Evolutionary conservation across 2,113 vertebrate species (phyloP).

Genomic region (Diadophis punctatus): DNA sequence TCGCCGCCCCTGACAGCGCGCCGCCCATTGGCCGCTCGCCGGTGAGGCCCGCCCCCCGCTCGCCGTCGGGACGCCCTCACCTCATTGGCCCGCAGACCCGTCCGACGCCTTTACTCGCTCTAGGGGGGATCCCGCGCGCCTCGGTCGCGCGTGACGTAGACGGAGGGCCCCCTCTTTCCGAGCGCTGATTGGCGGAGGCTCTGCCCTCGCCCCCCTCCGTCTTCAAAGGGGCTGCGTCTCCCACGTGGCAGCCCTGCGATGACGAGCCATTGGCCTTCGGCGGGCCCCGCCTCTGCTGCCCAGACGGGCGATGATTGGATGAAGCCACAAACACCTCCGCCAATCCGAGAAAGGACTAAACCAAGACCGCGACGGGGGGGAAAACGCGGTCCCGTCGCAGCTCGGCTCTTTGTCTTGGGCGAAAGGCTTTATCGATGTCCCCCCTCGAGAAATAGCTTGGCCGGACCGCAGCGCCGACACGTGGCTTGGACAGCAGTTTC

Average conservation of each 20-base stretch:
- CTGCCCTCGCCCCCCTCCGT: background rate
- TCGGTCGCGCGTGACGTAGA: background rate
- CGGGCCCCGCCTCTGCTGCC: fast-evolving
- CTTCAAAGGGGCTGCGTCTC: background rate
- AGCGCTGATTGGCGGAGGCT: background rate
- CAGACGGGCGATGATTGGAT: background rate
- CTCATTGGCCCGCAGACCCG: background rate
- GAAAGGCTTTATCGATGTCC: background rate
- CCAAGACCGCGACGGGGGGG: background rate
- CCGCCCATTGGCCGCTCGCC: background rate
- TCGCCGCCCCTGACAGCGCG: background rate
- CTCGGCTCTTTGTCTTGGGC: background rate
- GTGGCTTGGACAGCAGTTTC: background rate
- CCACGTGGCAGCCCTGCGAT: background rate
- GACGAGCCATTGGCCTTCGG: background rate
- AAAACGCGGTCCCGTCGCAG: background rate
- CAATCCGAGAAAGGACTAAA: background rate
- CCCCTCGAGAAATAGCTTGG: background rate
- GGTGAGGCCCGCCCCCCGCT: background rate
- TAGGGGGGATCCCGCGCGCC: background rate
- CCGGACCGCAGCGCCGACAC: background rate
- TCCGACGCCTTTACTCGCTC: background rate
- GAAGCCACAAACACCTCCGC: background rate
- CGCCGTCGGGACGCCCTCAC: background rate
- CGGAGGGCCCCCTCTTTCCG: background rate